phyloP scores from a whole-genome alignment of 2,797 vertebrate species.

The Semotilus atromaculatus region DNA sequence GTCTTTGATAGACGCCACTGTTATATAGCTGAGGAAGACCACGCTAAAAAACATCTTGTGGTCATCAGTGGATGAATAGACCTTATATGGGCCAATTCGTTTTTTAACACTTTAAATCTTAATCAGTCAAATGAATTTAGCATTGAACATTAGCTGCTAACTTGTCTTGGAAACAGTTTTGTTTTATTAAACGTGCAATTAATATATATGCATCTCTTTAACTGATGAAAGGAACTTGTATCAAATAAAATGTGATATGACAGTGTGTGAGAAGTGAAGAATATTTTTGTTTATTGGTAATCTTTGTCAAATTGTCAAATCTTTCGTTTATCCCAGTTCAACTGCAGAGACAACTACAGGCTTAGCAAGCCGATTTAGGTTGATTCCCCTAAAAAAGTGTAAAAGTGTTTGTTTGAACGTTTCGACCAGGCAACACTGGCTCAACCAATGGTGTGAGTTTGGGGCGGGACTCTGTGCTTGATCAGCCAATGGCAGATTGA shows the following conservation, averaged over 20 bases:
- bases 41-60: slow-evolving; percentile 10
- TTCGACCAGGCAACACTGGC: background rate
- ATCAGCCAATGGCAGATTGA: background rate
- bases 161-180: background rate
- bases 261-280: too few species aligned
- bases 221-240: background rate
- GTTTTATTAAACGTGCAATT: background rate
- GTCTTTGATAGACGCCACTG: slow-evolving; percentile 47
- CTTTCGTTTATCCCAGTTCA: background rate
- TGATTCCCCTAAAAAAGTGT: background rate
- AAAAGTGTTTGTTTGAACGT: background rate
- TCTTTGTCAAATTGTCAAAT: background rate
- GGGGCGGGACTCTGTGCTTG: background rate
- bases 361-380: too few species aligned
- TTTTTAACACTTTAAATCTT: slow-evolving; percentile 24
- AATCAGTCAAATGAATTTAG: background rate
- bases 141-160: background rate
- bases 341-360: background rate
- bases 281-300: background rate
- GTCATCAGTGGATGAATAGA: slow-evolving; percentile 26
- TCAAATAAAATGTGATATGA: too few species aligned
- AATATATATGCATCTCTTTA: too few species aligned
- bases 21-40: slow-evolving; percentile 15
- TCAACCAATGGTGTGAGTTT: background rate
- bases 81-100: slow-evolving; percentile 32